Base-by-base conservation (phyloP, 1,140 invertebrate species). In the Anastrepha ludens region DNA sequence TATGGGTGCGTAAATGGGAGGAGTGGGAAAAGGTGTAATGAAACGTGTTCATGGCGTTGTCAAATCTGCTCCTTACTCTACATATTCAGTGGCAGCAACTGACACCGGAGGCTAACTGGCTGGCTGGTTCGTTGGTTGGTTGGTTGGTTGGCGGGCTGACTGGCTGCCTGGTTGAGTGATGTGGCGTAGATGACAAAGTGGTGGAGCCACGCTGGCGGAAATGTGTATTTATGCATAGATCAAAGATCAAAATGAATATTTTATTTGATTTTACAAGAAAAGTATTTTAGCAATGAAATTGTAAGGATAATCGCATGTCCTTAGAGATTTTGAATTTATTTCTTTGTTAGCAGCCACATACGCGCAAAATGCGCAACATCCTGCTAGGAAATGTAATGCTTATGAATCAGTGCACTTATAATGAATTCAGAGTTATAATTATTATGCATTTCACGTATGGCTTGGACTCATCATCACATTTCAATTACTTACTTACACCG, bases 201-300 rank as follows among this genome's bases (percentile, higher is more conserved):
- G 55, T 60, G 50, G 58, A 8, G 47, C 17, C 13, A 60, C 58
- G 29, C 20, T 62, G 59, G 15, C 55, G 55, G 85, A 86, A 86
- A 86, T 81, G 74, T 81, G 59, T 86, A 86, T 86, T 86, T 86
- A 86, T 86, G 85, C 85, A 86, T 62, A 86, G 85, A 86, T 86
- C 85, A 86, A 86, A 86, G 85, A 86, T 86, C 85, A 86, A 20
- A 86, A 86, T 86, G 85, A 86, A 86, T 86, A 86, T 86, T 62
- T 86, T 86, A 86, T 86, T 86, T 86, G 85, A 86, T 86, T 86
- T 86, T 86, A 86, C 85, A 62, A 86, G 85, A 47, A 86, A 86
- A 86, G 85, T 86, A 86, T 86, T 86, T 86, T 86, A 86, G 85
- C 85, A 86, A 86, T 62, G 85, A 86, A 86, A 86, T 86, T 62